A percentile compares a stretch with the other conserved stretches of the same genome.
phyloP scores from a whole-genome alignment of 2,888 invertebrate genomes.

The Argyresthia goedartella region DNA sequence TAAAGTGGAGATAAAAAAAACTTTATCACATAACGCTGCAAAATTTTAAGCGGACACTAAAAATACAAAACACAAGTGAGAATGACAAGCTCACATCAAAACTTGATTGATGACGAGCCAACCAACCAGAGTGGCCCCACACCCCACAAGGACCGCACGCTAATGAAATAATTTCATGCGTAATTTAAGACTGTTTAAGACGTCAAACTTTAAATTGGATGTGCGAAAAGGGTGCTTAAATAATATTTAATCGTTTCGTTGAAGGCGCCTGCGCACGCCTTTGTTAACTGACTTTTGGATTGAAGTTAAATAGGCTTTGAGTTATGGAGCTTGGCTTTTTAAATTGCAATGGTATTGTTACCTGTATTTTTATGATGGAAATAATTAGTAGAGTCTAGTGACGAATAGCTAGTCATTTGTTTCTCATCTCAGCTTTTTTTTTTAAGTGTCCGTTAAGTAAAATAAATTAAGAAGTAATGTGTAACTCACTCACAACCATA shows the following conservation, averaged over 20 bases:
- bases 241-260: conserved; percentile 65
- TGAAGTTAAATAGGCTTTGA: neutral
- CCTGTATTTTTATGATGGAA: neutral
- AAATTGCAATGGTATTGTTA: neutral
- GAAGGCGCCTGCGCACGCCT: conserved; percentile 27
- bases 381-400: no score
- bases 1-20: no score
- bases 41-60: no score
- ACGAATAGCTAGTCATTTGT: no score
- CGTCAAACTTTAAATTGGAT: conserved; percentile 70
- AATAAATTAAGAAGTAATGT: no score
- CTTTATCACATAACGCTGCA: no score
- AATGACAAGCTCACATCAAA: no score
- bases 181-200: conserved; percentile 70
- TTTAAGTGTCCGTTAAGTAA: no score
- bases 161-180: conserved; percentile 67
- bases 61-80: no score
- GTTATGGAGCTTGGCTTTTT: neutral
- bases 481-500: no score
- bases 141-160: conserved; percentile 37
- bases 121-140: conserved; percentile 14
- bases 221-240: conserved; percentile 60
- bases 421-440: no score
- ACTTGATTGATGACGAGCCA: no score
- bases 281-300: neutral